Base-by-base conservation (phyloP, 2,888 invertebrate species). In the Dioctria rufipes region DNA sequence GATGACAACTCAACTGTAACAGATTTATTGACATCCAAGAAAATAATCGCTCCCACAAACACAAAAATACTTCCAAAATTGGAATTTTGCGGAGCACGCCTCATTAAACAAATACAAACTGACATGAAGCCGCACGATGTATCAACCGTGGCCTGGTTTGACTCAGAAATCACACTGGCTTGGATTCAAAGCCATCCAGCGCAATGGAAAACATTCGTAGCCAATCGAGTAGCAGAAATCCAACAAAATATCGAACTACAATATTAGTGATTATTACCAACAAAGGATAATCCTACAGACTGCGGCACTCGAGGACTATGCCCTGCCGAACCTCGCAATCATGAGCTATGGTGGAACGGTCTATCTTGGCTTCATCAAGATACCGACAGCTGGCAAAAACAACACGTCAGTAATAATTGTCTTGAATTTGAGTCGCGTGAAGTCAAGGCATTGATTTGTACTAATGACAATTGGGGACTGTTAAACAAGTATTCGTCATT, bases 401-500 rank as follows among this genome's bases (percentile, higher is more conserved):
- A 58, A 58, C 4, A 58, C 4, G n/a, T n/a, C n/a, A n/a, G n/a
- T n/a, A n/a, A n/a, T n/a, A n/a, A n/a, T n/a, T n/a, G n/a, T n/a
- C n/a, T n/a, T n/a, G n/a, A n/a, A n/a, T n/a, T n/a, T n/a, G n/a
- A n/a, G n/a, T n/a, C n/a, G n/a, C n/a, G n/a, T n/a, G n/a, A n/a
- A n/a, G n/a, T n/a, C n/a, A n/a, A n/a, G n/a, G n/a, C n/a, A n/a
- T n/a, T n/a, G n/a, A n/a, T n/a, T n/a, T n/a, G n/a, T n/a, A n/a
- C n/a, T n/a, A 60, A 3, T 1, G 25, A 13, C 2, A 2, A 3
- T 13, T 2, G 1, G 5, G 11, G 1, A 2, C 3, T 2, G 3
- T 2, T 60, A 25, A 1, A 60, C 2, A 60, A 60, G 2, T 60
- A 60, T n/a, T 60, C 60, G 13, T 2, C 60, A 3, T 60, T 60